These are phyloP conservation scores for Amorpha juglandis DNA, from an alignment of 2,888 invertebrate genomes.

Conservation along the genomic window DNA sequence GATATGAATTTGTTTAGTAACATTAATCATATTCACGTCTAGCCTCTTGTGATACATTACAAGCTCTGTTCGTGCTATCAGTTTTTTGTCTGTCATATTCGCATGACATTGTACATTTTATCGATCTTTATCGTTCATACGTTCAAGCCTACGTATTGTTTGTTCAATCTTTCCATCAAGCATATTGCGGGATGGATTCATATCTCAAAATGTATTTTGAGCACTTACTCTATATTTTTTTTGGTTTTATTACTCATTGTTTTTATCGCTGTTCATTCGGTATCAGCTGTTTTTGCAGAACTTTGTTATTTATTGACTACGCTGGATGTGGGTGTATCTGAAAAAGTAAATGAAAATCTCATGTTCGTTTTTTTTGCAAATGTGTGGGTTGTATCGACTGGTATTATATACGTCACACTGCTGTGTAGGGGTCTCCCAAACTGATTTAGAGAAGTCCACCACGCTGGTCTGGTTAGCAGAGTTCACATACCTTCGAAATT, in stretches of 20 bases:
- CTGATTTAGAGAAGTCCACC: too few species aligned
- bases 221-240: slow-evolving; percentile 30
- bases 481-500: too few species aligned
- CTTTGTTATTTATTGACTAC: slow-evolving; percentile 12
- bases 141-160: slow-evolving; percentile 41
- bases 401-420: not conserved
- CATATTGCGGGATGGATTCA: slow-evolving; percentile 38
- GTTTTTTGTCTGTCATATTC: slow-evolving; percentile 41
- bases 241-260: slow-evolving; percentile 30
- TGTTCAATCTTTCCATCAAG: slow-evolving; percentile 38
- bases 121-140: slow-evolving; percentile 51
- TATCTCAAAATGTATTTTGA: slow-evolving; percentile 36
- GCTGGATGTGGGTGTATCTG: slow-evolving; percentile 2
- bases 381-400: not conserved
- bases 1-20: not conserved
- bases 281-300: slow-evolving; percentile 20
- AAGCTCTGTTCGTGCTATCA: slow-evolving; percentile 23
- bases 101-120: slow-evolving; percentile 52
- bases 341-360: slow-evolving; percentile 9
- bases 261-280: slow-evolving; percentile 6
- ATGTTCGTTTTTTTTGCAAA: not conserved
- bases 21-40: slow-evolving; percentile 22
- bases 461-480: too few species aligned
- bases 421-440: too few species aligned
- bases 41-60: slow-evolving; percentile 18